Evolutionary conservation across 2,113 vertebrate genomes (phyloP), one percentile per base, ranked within the genome.

Genomic region (Microcebus murinus): DNA sequence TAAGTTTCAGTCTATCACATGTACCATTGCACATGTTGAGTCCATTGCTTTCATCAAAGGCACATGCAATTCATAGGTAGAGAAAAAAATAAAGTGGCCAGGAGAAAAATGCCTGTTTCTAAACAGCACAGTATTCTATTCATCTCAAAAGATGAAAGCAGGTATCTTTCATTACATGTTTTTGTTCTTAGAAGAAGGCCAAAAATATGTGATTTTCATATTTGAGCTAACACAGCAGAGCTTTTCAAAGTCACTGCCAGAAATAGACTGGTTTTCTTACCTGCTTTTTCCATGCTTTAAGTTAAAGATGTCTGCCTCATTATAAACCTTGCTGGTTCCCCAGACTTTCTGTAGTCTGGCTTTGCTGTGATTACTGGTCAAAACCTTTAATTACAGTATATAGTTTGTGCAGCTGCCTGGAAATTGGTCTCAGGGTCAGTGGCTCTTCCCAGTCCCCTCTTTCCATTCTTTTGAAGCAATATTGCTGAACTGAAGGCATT

Each of bases 311-410:
- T 63, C 70, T 87, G 87, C 87, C 90, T 94, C 79, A 45, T 42
- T 55, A 68, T 27, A 95, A 74, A 74, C 73, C 55, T 81, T 91
- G 73, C 90, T 50, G 70, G 93, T 48, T 96, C 59, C 90, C 88
- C 80, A 87, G 91, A 90, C 85, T 95, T 84, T 93, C 88, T 96
- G 94, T 48, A 94, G 96, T 97, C 96, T 91, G 87, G 77, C 88
- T 87, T 68, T n/a, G n/a, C 48, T 83, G 59, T 81, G 94, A 94
- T 63, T 52, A 42, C 87, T 85, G 89, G 70, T 96, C 70, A 94
- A 89, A 79, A 97, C 90, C 95, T 97, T 96, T 96, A 94, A 84
- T 97, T 97, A 97, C 97, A 98, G 97, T 96, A 93, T 97, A 96
- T 92, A 97, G 86, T 98, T 92, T 92, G 95, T 93, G 90, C 90